Base-by-base conservation (phyloP, 1,140 invertebrate species). In the Panagrolaimus sp. region DNA sequence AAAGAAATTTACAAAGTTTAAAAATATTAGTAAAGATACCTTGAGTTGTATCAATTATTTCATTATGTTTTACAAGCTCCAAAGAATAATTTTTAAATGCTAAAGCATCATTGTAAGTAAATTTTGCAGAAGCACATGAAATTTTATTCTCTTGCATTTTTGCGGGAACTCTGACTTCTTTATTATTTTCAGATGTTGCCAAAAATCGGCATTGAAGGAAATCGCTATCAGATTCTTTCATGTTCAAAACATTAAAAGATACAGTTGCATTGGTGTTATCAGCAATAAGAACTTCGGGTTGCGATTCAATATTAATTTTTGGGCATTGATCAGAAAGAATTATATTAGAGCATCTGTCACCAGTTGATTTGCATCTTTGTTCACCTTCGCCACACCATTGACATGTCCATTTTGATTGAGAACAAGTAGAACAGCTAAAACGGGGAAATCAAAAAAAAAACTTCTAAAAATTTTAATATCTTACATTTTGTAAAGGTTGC, bases 391-490 rank as follows among this genome's bases (percentile, higher is more conserved):
- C 48, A 63, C 78, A 79, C 78, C 78, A 79, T 38, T 47, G 53
- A 65, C 78, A 79, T n/a, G 66, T 51, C 77, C 77, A 78, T 63
- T 66, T 45, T 7, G 77, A 80, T 43, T 66, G 20, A 9, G 78
- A 38, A 61, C 77, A 78, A 4, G 72, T 67, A 20, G 77, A 77
- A 67, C 77, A 78, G n/a, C 76, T 78, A 42, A 70, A 77, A 64
- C 46, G 5, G 38, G 2, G 25, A 48, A 2, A 43, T 43, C n/a
- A 0, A 65, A 11, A 46, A n/a, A n/a, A 63, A 48, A 11, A 42
- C 51, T 42, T 1, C 43, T 13, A 47, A 66, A n/a, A 23, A 9
- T 1, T 20, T 11, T 23, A 2, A 1, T 9, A 1, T 20, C 67
- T 73, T 78, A 79, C 79, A 81, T 71, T 46, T 65, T 57, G 45